phyloP scores from a whole-genome alignment of 1,140 invertebrate species.

The Hyles euphorbiae region DNA sequence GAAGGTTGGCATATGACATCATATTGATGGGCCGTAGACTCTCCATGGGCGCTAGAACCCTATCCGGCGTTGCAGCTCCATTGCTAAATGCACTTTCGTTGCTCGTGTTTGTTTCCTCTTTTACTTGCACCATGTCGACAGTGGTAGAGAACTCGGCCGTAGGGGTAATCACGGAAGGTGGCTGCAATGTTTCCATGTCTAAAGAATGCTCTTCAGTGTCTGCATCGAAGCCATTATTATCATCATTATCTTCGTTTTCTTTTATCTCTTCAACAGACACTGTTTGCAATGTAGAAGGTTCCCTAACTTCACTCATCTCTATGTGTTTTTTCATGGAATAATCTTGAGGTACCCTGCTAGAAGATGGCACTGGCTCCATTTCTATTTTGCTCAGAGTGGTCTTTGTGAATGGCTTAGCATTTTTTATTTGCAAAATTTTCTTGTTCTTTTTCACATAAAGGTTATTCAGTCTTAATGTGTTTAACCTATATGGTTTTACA shows the following conservation, averaged over 20 bases:
- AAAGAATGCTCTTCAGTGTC: slow-evolving; percentile 63
- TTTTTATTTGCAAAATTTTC: slow-evolving; percentile 68
- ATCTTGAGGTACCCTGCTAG: slow-evolving; percentile 39
- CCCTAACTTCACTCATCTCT: slow-evolving; percentile 38
- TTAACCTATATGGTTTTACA: slow-evolving; percentile 36
- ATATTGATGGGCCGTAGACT: slow-evolving; percentile 64
- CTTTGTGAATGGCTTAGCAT: slow-evolving; percentile 38
- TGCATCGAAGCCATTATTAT: slow-evolving; percentile 53
- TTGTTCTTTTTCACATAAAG: slow-evolving; percentile 69
- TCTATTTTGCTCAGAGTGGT: slow-evolving; percentile 22
- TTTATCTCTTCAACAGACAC: slow-evolving; percentile 73
- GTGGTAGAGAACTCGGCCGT: slow-evolving; percentile 26
- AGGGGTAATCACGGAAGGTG: slow-evolving; percentile 30
- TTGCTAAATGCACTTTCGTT: slow-evolving; percentile 53
- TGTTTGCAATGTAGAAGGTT: slow-evolving; percentile 43
- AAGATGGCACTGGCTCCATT: slow-evolving; percentile 36
- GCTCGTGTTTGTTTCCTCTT: slow-evolving; percentile 57
- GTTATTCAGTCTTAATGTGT: slow-evolving; percentile 58
- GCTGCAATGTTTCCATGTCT: slow-evolving; percentile 56
- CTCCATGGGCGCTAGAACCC: slow-evolving; percentile 42
- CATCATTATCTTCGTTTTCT: slow-evolving; percentile 49
- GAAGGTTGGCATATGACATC: slow-evolving; percentile 59
- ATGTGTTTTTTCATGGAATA: slow-evolving; percentile 49
- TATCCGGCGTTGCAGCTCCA: slow-evolving; percentile 33
- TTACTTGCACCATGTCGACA: slow-evolving; percentile 47